Percentiles rank a stretch among this genome's conserved stretches.
phyloP scores from a whole-genome alignment of 1,140 invertebrate species.

The Coptotermes formosanus region DNA sequence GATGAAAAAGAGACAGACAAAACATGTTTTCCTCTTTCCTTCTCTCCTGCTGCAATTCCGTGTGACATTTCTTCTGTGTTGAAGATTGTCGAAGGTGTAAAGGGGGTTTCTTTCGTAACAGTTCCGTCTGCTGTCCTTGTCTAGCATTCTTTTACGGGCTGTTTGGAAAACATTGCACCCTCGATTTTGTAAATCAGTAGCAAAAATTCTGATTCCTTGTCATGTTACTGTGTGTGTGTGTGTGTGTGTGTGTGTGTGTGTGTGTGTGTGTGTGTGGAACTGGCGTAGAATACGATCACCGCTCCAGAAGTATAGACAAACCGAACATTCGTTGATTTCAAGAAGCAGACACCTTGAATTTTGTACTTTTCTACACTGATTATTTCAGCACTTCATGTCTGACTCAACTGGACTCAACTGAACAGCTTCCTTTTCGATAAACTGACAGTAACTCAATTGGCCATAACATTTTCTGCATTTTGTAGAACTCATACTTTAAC shows the following conservation, averaged over 20 bases:
- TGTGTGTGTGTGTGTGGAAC: neutral
- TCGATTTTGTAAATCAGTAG: neutral
- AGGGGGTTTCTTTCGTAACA: neutral
- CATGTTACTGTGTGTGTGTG: neutral
- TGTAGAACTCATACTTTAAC: no score
- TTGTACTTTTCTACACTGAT: no score
- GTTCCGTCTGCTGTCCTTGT: neutral
- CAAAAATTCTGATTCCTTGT: neutral
- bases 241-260: neutral
- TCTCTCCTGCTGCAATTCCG: neutral
- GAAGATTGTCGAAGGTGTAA: slow-evolving; percentile 10
- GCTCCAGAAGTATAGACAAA: no score
- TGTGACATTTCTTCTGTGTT: neutral
- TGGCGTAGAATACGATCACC: no score
- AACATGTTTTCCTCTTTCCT: neutral
- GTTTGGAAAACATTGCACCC: neutral
- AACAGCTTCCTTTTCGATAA: no score
- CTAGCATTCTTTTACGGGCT: neutral
- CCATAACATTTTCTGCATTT: no score
- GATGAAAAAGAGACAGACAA: neutral
- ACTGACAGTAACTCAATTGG: no score
- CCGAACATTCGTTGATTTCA: no score
- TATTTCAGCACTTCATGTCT: no score
- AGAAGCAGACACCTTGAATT: no score
- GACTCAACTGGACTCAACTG: no score